Evolutionary conservation across 1,140 invertebrate species (phyloP), one percentile per base, ranked within the genome.

Genomic region (Plutomurus gul): DNA sequence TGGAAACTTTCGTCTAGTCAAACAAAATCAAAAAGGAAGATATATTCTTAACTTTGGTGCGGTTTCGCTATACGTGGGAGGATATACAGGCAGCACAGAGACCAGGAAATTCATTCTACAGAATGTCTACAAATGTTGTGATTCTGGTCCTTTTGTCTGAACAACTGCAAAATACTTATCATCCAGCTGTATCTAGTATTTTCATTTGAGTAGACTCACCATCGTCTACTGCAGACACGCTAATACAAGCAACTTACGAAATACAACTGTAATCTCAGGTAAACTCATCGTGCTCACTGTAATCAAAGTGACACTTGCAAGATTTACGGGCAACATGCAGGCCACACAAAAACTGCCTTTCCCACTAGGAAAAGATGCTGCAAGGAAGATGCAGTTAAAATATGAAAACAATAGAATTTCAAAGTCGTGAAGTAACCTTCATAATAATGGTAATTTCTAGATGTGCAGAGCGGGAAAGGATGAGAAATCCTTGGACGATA

Each of bases 21-120:
- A 65, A 65, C n/a, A 30, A 65, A 65, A 65, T 65, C 56, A 65
- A 30, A 65, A 65, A 65, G 27, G 56, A 65, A 65, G 56, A n/a
- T n/a, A n/a, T n/a, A n/a, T n/a, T n/a, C n/a, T n/a, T n/a, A n/a
- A n/a, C n/a, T n/a, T n/a, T n/a, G n/a, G n/a, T n/a, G n/a, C n/a
- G n/a, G n/a, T n/a, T n/a, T n/a, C n/a, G n/a, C n/a, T n/a, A n/a
- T n/a, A n/a, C n/a, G n/a, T n/a, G n/a, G n/a, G n/a, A n/a, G n/a
- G n/a, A n/a, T n/a, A n/a, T n/a, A n/a, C n/a, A n/a, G n/a, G n/a
- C n/a, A n/a, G n/a, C n/a, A n/a, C n/a, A n/a, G n/a, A n/a, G n/a
- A n/a, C n/a, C n/a, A n/a, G n/a, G n/a, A 65, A 27, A 65, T 65
- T 65, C 56, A 33, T 30, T 16, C 30, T 13, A 30, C 56, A 33